phyloP scores from a whole-genome alignment of 1,140 invertebrate genomes.

The Pteromalus puparum region DNA sequence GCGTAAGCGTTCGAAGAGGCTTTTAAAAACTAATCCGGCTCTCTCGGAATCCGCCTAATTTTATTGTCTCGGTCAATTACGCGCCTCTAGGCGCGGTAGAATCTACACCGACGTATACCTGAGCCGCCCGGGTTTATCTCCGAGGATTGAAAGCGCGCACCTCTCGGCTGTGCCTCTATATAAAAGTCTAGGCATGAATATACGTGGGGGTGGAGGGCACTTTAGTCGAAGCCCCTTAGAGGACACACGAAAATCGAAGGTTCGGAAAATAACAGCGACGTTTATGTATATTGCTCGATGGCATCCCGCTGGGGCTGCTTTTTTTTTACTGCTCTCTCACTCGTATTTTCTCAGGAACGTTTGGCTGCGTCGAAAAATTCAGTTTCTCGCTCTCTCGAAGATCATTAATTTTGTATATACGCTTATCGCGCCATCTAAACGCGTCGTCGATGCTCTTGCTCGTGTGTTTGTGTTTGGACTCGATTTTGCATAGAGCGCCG shows the following conservation, averaged over 20 bases:
- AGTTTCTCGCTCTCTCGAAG: no score
- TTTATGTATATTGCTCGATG: conserved; percentile 6
- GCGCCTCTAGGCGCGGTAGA: neutral
- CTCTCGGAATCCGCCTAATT: conserved; percentile 15
- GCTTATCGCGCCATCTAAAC: no score
- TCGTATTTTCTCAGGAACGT: conserved; percentile 22
- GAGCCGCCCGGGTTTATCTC: neutral
- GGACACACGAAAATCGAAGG: neutral
- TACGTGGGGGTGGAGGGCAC: neutral
- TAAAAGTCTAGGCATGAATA: neutral
- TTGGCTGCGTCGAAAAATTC: neutral
- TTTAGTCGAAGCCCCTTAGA: neutral
- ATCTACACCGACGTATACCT: neutral
- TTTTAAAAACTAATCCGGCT: conserved; percentile 33
- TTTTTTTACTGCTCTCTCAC: conserved; percentile 23
- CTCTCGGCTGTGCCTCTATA: neutral
- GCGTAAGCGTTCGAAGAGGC: neutral
- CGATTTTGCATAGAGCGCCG: neutral
- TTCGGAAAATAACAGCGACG: neutral
- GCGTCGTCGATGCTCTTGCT: no score
- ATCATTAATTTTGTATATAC: no score
- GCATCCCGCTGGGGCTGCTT: neutral
- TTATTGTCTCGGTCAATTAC: conserved; percentile 34
- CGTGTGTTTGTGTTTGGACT: neutral
- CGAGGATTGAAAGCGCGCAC: neutral